Conservation (phyloP, 2,888 invertebrate species). For the Graphium colonna region DNA sequence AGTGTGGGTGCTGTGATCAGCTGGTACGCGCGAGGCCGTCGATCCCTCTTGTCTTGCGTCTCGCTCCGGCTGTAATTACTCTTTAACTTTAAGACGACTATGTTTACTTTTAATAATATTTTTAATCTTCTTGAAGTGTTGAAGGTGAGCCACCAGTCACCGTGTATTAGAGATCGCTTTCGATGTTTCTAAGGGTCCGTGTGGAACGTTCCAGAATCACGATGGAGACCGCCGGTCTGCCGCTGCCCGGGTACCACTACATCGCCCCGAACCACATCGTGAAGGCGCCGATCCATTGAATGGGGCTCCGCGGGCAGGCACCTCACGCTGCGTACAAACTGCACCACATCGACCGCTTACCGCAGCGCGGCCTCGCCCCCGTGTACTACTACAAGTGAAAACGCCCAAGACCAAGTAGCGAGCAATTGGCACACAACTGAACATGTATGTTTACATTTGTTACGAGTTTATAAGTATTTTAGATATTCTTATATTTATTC, state of each 20-base stretch:
- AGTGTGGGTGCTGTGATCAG: too few species aligned
- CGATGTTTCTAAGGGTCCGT: too few species aligned
- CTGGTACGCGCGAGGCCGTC: too few species aligned
- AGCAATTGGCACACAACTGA: constrained; percentile 61
- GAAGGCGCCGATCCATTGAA: constrained; percentile 94
- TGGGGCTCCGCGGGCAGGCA: constrained; percentile 62
- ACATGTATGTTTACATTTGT: constrained; percentile 78
- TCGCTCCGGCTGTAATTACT: too few species aligned
- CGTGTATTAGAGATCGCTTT: too few species aligned
- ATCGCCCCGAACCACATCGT: constrained; percentile 95
- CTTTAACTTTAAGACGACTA: too few species aligned
- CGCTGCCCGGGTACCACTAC: constrained; percentile 94
- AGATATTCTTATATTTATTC: constrained; percentile 86
- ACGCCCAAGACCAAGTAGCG: constrained; percentile 52
- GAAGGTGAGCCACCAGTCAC: too few species aligned
- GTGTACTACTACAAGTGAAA: constrained; percentile 65
- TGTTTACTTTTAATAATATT: too few species aligned
- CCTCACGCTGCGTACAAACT: constrained; percentile 47
- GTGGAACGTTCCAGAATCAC: constrained; percentile 88
- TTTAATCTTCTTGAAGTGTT: too few species aligned
- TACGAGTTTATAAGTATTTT: constrained; percentile 83
- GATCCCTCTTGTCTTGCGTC: too few species aligned
- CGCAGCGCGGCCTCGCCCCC: constrained; percentile 66
- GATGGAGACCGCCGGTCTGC: constrained; percentile 95
- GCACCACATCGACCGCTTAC: constrained; percentile 44